These are phyloP conservation scores for Falco rusticolus DNA, from an alignment of 2,797 vertebrate species.

Conservation along the genomic window DNA sequence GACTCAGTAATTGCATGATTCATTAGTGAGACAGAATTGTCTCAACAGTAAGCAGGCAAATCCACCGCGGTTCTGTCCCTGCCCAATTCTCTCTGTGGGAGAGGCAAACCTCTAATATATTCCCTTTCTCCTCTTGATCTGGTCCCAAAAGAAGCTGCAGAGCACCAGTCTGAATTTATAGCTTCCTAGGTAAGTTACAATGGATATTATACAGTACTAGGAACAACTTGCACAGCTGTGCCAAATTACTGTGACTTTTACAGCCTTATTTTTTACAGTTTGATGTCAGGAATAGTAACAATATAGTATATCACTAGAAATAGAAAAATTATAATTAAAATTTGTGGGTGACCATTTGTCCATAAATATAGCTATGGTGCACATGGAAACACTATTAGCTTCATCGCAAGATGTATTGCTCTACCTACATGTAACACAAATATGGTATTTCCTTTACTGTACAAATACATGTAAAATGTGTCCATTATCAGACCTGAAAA, in stretches of 20 bases:
- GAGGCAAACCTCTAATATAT: not conserved
- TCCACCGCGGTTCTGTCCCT: not conserved
- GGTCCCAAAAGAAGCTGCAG: not conserved
- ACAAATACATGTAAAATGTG: not conserved
- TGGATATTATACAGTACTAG: not conserved
- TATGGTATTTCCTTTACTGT: not conserved
- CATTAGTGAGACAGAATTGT: not conserved
- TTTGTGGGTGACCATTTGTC: not conserved
- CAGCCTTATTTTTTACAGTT: not conserved
- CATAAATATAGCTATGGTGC: not conserved
- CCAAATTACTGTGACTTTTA: conserved; percentile 4
- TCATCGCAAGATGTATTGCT: not conserved
- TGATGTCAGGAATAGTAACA: not conserved
- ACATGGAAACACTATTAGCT: not conserved
- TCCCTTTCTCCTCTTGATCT: not conserved
- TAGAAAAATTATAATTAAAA: not conserved
- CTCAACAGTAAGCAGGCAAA: not conserved
- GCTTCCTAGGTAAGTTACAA: not conserved
- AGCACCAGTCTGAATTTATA: not conserved
- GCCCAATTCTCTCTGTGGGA: not conserved
- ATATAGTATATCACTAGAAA: not conserved
- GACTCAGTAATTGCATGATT: not conserved
- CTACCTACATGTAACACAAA: not conserved
- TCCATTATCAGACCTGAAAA: not conserved
- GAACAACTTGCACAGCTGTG: not conserved